These are phyloP conservation scores for Agrilus biguttatus DNA, from an alignment of 2,888 invertebrate species.

Conservation along the genomic window DNA sequence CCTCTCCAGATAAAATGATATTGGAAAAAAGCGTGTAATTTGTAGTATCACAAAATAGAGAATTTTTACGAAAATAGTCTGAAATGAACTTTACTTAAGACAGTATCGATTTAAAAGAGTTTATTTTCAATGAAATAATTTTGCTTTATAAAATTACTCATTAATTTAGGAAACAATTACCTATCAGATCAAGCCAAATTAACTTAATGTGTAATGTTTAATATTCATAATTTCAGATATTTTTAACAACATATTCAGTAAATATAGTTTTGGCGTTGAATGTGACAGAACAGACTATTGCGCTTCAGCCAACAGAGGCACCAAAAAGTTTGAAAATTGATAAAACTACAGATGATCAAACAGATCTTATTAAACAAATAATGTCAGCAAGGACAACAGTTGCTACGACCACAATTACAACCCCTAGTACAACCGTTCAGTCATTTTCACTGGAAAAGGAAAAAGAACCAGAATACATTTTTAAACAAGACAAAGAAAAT, in stretches of 20 bases:
- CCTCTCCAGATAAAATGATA: too few relatives aligned
- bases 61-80: too few relatives aligned
- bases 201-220: not conserved
- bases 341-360: slow-evolving; percentile 23
- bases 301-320: slow-evolving; percentile 2
- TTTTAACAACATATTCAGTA: not conserved
- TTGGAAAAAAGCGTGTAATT: too few relatives aligned
- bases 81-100: too few relatives aligned
- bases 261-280: not conserved
- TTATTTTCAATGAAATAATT: too few relatives aligned
- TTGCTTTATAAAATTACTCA: too few relatives aligned
- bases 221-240: slow-evolving; percentile 4
- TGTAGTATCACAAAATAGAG: too few relatives aligned
- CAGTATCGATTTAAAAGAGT: too few relatives aligned
- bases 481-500: slow-evolving; percentile 5
- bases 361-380: slow-evolving; percentile 25
- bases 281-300: slow-evolving; percentile 5
- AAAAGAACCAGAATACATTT: slow-evolving; percentile 5
- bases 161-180: too few relatives aligned
- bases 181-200: too few relatives aligned
- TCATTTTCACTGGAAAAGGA: slow-evolving; percentile 13
- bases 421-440: slow-evolving; percentile 8
- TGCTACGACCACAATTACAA: not conserved
- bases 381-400: slow-evolving; percentile 15
- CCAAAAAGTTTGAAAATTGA: slow-evolving; percentile 9